phyloP scores from a whole-genome alignment of 2,797 vertebrate genomes.

The Smutsia temminckii region DNA sequence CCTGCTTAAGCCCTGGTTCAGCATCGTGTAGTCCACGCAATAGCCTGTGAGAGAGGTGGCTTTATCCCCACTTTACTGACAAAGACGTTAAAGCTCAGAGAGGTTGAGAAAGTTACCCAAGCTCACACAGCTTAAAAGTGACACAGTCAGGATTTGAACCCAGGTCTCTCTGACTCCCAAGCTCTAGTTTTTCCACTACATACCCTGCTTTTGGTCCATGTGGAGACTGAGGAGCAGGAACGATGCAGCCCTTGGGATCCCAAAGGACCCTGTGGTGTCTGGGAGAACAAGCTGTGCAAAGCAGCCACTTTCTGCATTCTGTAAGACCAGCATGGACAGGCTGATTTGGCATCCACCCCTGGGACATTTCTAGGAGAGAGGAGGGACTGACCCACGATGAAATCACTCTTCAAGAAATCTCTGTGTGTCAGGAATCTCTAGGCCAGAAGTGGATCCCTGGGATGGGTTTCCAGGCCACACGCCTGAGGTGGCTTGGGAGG shows the following conservation, averaged over 20 bases:
- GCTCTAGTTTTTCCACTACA: not conserved
- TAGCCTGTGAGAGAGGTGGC: not conserved
- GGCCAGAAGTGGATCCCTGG: not conserved
- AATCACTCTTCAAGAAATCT: not conserved
- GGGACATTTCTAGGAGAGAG: not conserved
- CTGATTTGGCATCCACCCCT: not conserved
- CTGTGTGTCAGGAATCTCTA: not conserved
- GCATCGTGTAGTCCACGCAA: rapidly evolving
- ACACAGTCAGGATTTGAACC: not conserved
- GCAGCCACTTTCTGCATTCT: not conserved
- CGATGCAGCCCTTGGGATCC: not conserved
- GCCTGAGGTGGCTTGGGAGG: not conserved
- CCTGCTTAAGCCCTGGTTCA: not conserved
- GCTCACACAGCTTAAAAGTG: not conserved
- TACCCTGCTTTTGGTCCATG: not conserved
- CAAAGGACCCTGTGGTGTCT: rapidly evolving
- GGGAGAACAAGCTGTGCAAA: not conserved
- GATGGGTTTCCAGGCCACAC: not conserved
- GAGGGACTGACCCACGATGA: not conserved
- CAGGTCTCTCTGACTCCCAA: not conserved
- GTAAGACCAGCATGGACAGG: not conserved
- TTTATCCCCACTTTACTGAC: not conserved
- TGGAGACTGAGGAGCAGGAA: not conserved
- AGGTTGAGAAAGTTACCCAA: not conserved
- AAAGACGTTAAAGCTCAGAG: not conserved